Percentiles rank a stretch among this genome's conserved stretches.
Evolutionary conservation across 2,888 invertebrate species (phyloP).

Genomic region (Argynnis bischoffii): DNA sequence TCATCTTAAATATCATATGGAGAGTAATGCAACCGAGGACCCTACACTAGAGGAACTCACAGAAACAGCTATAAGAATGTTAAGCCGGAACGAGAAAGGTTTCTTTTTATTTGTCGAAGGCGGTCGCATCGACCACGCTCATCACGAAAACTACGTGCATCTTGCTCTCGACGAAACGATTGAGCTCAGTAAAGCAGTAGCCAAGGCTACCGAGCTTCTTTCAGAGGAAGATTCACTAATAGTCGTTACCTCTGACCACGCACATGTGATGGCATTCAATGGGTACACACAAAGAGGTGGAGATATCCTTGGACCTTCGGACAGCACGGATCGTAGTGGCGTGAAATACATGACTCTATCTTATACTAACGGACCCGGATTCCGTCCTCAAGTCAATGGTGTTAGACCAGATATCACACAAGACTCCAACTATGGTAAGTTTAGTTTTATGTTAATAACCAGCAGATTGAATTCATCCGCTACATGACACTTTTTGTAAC

Average conservation of each 20-base stretch:
- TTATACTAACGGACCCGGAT: conserved; percentile 83
- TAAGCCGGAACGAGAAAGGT: conserved; percentile 83
- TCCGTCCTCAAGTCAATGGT: conserved; percentile 54
- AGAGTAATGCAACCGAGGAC: conserved; percentile 57
- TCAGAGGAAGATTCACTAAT: conserved; percentile 85
- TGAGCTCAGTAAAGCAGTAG: conserved; percentile 81
- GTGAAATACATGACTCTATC: conserved; percentile 79
- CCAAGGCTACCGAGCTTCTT: conserved; percentile 54
- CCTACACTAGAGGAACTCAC: conserved; percentile 58
- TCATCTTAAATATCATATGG: conserved; percentile 86
- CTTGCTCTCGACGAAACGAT: conserved; percentile 85
- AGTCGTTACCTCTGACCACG: conserved; percentile 88
- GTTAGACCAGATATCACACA: conserved; percentile 63
- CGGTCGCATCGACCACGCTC: conserved; percentile 83
- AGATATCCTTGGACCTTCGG: conserved; percentile 51
- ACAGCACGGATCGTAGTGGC: conserved; percentile 61
- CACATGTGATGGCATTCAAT: conserved; percentile 84
- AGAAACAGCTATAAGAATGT: conserved; percentile 84
- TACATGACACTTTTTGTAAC: no score
- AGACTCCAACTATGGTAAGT: conserved; percentile 43
- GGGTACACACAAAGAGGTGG: conserved; percentile 83
- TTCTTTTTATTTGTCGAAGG: conserved; percentile 87
- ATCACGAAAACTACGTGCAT: conserved; percentile 78
- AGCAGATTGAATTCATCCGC: no score
- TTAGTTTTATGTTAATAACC: not conserved